These are phyloP conservation scores for Pangasius macronema DNA, from an alignment of 2,797 vertebrate genomes.

Conservation along the genomic window DNA sequence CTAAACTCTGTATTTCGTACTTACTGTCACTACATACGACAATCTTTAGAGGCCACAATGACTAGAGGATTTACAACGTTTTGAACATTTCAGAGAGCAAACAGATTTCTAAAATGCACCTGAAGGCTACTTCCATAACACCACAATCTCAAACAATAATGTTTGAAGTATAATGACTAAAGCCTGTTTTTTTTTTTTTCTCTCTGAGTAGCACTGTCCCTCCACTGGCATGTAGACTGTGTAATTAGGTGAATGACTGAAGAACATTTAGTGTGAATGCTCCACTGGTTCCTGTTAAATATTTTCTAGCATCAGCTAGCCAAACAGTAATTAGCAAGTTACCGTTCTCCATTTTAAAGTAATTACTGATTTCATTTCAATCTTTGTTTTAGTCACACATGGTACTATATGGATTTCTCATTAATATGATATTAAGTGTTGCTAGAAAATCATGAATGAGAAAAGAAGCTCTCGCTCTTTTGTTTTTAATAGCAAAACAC, in stretches of 20 bases:
- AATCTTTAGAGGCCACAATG: not conserved
- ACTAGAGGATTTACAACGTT: not conserved
- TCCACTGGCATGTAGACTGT: not conserved
- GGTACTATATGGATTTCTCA: not conserved
- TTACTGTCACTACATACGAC: not conserved
- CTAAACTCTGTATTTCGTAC: not conserved
- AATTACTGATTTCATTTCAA: not conserved
- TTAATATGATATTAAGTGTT: not conserved
- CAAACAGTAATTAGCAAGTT: not conserved
- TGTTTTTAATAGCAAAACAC: not conserved
- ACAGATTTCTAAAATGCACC: not conserved
- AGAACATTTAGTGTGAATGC: slow-evolving; percentile 11
- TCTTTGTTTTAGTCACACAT: not conserved
- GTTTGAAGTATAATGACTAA: not conserved
- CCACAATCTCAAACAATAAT: not conserved
- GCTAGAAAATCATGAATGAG: not conserved
- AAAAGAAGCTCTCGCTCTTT: not conserved
- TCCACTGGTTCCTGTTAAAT: slow-evolving; percentile 13
- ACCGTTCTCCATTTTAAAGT: not conserved
- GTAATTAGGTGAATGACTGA: not conserved
- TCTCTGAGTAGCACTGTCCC: too few relatives aligned
- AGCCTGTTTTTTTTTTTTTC: too few relatives aligned
- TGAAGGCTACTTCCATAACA: not conserved
- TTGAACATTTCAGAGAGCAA: not conserved
- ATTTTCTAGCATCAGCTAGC: not conserved